Percentiles rank a stretch among this genome's conserved stretches.
Conservation (phyloP, 2,888 invertebrate genomes). For the Gerris lacustris region DNA sequence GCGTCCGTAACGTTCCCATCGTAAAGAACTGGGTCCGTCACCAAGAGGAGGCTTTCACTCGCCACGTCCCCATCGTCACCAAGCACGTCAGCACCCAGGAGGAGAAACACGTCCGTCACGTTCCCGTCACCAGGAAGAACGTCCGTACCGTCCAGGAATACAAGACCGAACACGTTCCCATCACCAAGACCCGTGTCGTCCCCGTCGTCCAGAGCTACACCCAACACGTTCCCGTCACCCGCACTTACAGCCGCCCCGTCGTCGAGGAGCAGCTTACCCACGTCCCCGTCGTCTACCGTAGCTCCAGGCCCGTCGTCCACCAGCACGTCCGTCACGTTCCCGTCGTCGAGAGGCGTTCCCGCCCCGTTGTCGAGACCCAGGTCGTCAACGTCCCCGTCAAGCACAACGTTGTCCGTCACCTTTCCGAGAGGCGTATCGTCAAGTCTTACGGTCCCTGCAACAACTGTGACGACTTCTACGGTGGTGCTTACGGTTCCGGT, state of each 20-base stretch:
- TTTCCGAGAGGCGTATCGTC: conserved; percentile 20
- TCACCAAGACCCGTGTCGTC: conserved; percentile 21
- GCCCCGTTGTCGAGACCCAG: conserved; percentile 22
- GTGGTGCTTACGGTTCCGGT: neutral
- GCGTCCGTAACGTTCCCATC: conserved; percentile 23
- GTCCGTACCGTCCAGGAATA: conserved; percentile 20
- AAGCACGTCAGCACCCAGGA: conserved; percentile 19
- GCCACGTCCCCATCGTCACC: conserved; percentile 23
- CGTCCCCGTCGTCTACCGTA: conserved; percentile 20
- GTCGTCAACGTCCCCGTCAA: conserved; percentile 22
- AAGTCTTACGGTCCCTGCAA: conserved; percentile 7
- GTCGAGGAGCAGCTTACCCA: conserved; percentile 18
- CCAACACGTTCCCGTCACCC: conserved; percentile 24
- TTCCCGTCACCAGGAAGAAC: conserved; percentile 20
- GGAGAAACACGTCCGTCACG: conserved; percentile 23
- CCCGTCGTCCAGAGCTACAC: conserved; percentile 25
- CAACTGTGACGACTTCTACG: neutral
- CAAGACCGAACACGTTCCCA: conserved; percentile 23
- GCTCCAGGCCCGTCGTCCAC: conserved; percentile 20
- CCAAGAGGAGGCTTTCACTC: conserved; percentile 20
- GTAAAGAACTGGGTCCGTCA: conserved; percentile 22
- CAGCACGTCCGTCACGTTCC: conserved; percentile 21
- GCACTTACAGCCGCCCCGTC: conserved; percentile 20
- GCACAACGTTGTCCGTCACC: conserved; percentile 20
- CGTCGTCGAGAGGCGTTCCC: conserved; percentile 18